These are phyloP conservation scores for Euplexia lucipara DNA, from an alignment of 2,888 invertebrate genomes.

Conservation along the genomic window DNA sequence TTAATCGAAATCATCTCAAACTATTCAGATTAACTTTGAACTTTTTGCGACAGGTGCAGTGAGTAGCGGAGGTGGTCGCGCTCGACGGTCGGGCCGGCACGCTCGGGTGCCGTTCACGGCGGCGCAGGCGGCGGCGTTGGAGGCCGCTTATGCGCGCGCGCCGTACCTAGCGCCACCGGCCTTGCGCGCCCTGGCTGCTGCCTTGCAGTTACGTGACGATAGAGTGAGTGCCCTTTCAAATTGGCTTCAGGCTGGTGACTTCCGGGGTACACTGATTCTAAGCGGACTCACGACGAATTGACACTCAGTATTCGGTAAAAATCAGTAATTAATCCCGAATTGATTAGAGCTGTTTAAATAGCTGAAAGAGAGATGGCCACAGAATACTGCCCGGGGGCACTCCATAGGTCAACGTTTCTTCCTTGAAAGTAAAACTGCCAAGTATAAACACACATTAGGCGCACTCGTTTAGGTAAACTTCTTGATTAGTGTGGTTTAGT, in stretches of 20 bases:
- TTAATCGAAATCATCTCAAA: neutral
- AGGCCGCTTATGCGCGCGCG: slow-evolving; percentile 92
- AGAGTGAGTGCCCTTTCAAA: slow-evolving; percentile 85
- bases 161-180: slow-evolving; percentile 94
- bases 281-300: neutral
- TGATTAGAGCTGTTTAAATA: too few species aligned
- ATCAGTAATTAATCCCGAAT: neutral
- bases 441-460: neutral
- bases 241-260: neutral
- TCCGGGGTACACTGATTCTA: slow-evolving; percentile 13
- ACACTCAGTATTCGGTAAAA: slow-evolving; percentile 1
- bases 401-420: too few species aligned
- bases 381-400: neutral
- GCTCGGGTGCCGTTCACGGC: slow-evolving; percentile 94
- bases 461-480: neutral
- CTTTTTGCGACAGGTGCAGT: slow-evolving; percentile 73
- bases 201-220: slow-evolving; percentile 92
- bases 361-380: slow-evolving; percentile 3
- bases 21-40: neutral
- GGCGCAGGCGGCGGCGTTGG: slow-evolving; percentile 92
- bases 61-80: slow-evolving; percentile 81
- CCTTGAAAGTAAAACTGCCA: neutral
- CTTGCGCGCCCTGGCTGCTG: slow-evolving; percentile 91
- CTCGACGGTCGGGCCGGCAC: slow-evolving; percentile 91
- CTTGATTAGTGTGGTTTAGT: neutral